Evolutionary conservation across 1,140 invertebrate species (phyloP), one percentile per base, ranked within the genome.

Genomic region (Drosophila lacteicornis): DNA sequence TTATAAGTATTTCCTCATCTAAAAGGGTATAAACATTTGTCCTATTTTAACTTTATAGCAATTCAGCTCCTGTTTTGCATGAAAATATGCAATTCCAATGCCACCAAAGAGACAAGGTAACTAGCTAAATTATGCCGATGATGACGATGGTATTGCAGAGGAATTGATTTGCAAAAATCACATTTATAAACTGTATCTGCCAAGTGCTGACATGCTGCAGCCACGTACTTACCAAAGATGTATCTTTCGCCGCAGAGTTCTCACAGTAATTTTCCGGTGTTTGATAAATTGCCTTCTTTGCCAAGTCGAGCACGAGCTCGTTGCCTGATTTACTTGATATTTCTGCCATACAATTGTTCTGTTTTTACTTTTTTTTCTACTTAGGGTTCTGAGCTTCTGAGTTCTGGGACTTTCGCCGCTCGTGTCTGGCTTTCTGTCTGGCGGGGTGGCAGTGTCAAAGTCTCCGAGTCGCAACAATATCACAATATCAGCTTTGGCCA

Each of bases 241-340:
- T 59, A 43, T 50, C 43, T 51, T 45, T 5, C 47, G 12, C 6
- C 33, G 38, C 36, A 36, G 45, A 42, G 25, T 58, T 71, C 11
- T 25, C 43, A 46, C 47, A 59, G 56, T 77, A 77, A 59, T 40
- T 59, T 75, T 67, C 73, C 49, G 42, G 49, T 58, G 49, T 43
- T 42, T 59, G 55, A 77, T 55, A 33, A 46, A 27, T 47, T 58
- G 40, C 42, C 42, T 55, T 33, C 19, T 43, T 38, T 50, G 46
- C 40, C 42, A 12, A 17, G 43, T 12, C 9, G 49, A 67, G 38
- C 75, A 77, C 74, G 74, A 77, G 74, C 63, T 43, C 38, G 38
- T 60, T 47, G 55, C 43, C 75, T 77, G 75, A 68, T 77, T 77
- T 77, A 69, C 19, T 56, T 33, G 33, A 59, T 55, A 56, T 77